A percentile compares a stretch with the other conserved stretches of the same genome.
Conservation (phyloP, 2,113 vertebrate species). For the Talpa occidentalis region DNA sequence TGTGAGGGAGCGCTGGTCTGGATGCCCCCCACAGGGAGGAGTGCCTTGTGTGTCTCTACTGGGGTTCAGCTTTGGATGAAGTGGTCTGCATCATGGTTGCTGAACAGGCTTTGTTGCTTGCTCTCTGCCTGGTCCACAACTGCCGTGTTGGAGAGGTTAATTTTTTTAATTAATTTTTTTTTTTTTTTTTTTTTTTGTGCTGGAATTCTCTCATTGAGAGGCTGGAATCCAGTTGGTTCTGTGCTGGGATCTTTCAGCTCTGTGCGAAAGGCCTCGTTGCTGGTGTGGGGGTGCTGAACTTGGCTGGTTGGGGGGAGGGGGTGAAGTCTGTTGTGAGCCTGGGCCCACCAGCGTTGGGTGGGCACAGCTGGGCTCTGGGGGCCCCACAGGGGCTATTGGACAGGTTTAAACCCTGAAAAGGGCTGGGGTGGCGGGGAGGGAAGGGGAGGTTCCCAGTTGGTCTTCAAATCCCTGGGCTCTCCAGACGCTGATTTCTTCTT, state of each 20-base stretch:
- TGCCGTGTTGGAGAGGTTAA: constrained; percentile 48
- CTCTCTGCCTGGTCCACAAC: not conserved
- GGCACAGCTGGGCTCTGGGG: not conserved
- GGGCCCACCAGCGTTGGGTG: not conserved
- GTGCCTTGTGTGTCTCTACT: not conserved
- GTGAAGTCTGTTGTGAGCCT: not conserved
- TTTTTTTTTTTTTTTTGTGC: not conserved
- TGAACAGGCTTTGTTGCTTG: not conserved
- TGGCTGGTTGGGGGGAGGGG: not conserved
- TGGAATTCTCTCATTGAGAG: constrained; percentile 47
- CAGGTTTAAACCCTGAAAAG: constrained; percentile 2
- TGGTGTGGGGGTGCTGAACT: not conserved
- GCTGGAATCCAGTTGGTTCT: constrained; percentile 37
- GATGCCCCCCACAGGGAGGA: not conserved
- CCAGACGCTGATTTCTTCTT: constrained; percentile 27
- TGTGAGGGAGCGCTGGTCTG: not conserved
- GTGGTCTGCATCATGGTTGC: not conserved
- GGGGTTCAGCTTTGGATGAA: not conserved
- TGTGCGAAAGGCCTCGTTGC: not conserved
- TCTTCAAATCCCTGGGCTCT: not conserved
- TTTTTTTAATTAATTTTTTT: too few species aligned
- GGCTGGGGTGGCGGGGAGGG: not conserved
- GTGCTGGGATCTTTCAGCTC: not conserved
- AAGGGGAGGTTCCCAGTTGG: not conserved
- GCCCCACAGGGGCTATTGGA: not conserved